These are phyloP conservation scores for Meiosimyza decipiens DNA, from an alignment of 2,888 invertebrate genomes.

Conservation along the genomic window DNA sequence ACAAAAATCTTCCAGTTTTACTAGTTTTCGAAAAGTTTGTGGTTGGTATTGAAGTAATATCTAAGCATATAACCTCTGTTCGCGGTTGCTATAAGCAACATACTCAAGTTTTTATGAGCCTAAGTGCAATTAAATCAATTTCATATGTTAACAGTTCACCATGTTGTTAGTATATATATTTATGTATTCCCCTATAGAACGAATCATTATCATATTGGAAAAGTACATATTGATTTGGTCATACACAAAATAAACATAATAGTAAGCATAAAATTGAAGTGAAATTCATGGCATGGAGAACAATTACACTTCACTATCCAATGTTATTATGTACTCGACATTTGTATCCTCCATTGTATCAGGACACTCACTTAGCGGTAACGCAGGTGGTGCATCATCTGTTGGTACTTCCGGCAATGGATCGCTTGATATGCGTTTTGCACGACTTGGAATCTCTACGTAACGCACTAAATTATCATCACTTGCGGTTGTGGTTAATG, in stretches of 20 bases:
- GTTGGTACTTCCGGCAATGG: slow-evolving; percentile 56
- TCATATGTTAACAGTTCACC: too few relatives aligned
- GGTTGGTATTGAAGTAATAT: too few relatives aligned
- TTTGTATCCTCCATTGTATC: neutral
- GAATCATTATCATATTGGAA: too few relatives aligned
- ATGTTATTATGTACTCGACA: slow-evolving; percentile 27
- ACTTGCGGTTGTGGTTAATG: slow-evolving; percentile 35
- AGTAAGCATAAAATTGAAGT: neutral
- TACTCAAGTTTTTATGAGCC: too few relatives aligned
- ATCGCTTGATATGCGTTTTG: slow-evolving; percentile 52
- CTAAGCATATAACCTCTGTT: too few relatives aligned
- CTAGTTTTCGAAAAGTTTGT: too few relatives aligned
- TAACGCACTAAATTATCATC: slow-evolving; percentile 45
- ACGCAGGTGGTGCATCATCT: neutral
- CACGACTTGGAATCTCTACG: slow-evolving; percentile 48
- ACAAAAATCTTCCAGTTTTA: too few relatives aligned
- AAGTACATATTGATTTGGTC: too few relatives aligned
- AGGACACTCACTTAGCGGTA: slow-evolving; percentile 23
- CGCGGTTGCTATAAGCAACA: too few relatives aligned
- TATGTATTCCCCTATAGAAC: too few relatives aligned
- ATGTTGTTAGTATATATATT: too few relatives aligned
- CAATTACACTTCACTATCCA: slow-evolving; percentile 39
- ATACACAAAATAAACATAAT: neutral
- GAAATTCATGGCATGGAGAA: neutral
- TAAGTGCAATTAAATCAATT: too few relatives aligned